Evolutionary conservation across 2,888 invertebrate species (phyloP).

Genomic region (Tenthredo amoena): DNA sequence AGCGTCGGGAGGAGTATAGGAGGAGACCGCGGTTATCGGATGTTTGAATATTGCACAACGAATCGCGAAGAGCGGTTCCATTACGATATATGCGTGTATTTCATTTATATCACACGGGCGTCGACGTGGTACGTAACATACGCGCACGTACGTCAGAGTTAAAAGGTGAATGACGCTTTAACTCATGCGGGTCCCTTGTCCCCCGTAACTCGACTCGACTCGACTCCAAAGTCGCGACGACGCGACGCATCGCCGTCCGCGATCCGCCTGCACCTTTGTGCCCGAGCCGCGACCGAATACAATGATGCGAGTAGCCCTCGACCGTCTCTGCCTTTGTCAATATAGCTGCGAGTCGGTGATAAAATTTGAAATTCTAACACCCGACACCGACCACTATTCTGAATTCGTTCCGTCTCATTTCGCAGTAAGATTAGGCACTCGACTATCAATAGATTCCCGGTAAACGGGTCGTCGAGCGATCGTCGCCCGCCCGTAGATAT

Average conservation of each 20-base stretch:
- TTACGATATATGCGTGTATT: not conserved
- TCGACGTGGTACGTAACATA: not conserved
- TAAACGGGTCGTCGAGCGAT: slow-evolving; percentile 13
- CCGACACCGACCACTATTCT: slow-evolving; percentile 12
- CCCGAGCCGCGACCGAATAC: slow-evolving; percentile 11
- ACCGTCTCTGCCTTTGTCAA: not conserved
- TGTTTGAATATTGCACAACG: slow-evolving; percentile 25
- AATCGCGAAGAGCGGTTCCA: not conserved
- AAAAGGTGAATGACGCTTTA: slow-evolving; percentile 34
- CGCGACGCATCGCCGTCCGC: slow-evolving; percentile 6
- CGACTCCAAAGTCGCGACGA: not conserved
- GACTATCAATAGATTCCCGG: slow-evolving; percentile 33
- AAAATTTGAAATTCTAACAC: slow-evolving; percentile 48
- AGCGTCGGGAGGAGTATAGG: not conserved
- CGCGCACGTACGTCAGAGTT: slow-evolving; percentile 9
- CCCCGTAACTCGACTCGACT: not conserved
- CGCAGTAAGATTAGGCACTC: slow-evolving; percentile 53
- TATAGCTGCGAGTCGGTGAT: not conserved
- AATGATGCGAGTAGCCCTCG: slow-evolving; percentile 18
- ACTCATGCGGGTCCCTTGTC: slow-evolving; percentile 26
- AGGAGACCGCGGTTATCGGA: not conserved
- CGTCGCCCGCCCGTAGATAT: not conserved
- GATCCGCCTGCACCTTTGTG: slow-evolving; percentile 34
- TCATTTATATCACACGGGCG: slow-evolving; percentile 8
- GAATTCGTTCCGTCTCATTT: slow-evolving; percentile 52